Conservation (phyloP, 2,113 vertebrate genomes). For the Festucalex cinctus region DNA sequence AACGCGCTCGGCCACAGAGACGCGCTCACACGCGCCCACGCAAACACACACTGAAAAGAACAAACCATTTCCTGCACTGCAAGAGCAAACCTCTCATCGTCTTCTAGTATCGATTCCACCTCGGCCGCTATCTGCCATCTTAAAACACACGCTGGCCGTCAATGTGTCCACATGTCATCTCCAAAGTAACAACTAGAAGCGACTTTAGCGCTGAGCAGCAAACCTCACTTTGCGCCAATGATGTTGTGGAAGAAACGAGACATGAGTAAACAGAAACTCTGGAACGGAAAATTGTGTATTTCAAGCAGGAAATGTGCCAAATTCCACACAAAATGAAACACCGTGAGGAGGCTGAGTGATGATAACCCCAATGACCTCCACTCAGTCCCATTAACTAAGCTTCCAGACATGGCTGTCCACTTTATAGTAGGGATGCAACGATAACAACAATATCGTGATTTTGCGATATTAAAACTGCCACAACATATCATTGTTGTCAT, state of each 20-base stretch:
- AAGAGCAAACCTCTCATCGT: conserved; percentile 69
- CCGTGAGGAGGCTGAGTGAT: conserved; percentile 35
- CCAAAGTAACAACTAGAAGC: conserved; percentile 47
- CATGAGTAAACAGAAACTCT: conserved; percentile 26
- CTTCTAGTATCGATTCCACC: conserved; percentile 67
- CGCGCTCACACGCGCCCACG: conserved; percentile 23
- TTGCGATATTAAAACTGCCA: no score
- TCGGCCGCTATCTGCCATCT: conserved; percentile 58
- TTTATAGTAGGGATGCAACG: no score
- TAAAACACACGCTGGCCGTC: conserved; percentile 37
- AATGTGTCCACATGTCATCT: conserved; percentile 49
- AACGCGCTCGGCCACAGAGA: conserved; percentile 8
- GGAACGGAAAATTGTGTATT: conserved; percentile 28
- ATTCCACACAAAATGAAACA: conserved; percentile 37
- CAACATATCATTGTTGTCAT: no score
- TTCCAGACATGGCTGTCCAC: no score
- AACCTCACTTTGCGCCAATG: conserved; percentile 25
- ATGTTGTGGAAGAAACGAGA: conserved; percentile 18
- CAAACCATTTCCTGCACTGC: conserved; percentile 68
- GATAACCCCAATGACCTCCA: conserved; percentile 25
- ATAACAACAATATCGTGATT: no score
- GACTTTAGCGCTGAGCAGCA: conserved; percentile 41
- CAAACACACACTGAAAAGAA: conserved; percentile 40
- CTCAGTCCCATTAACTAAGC: conserved; percentile 5
- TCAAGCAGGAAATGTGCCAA: conserved; percentile 34